These are phyloP conservation scores for Eulemur mongoz DNA, from an alignment of 2,797 vertebrate genomes.

Conservation along the genomic window DNA sequence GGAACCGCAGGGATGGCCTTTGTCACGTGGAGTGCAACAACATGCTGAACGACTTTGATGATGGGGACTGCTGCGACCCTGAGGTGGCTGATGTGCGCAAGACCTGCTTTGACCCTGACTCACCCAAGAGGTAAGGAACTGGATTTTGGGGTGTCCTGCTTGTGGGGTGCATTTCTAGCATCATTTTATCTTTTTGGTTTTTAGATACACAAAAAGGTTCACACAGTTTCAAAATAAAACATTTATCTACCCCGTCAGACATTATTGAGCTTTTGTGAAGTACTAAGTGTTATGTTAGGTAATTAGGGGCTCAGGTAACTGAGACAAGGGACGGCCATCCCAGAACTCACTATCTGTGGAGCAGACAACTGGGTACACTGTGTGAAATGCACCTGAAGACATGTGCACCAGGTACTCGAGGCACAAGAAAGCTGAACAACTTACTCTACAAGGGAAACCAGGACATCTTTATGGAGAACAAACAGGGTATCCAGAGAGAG, in stretches of 20 bases:
- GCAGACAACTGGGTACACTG: neutral
- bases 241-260: neutral
- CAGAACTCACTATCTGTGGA: neutral
- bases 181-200: neutral
- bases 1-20: slow-evolving; percentile 93
- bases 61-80: slow-evolving; percentile 96
- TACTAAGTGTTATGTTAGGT: neutral
- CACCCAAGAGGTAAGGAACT: slow-evolving; percentile 90
- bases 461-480: neutral
- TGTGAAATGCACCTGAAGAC: neutral
- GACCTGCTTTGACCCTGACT: slow-evolving; percentile 98
- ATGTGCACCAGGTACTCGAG: accelerated
- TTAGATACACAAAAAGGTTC: neutral
- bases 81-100: slow-evolving; percentile 88
- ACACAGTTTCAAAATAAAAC: neutral
- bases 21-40: slow-evolving; percentile 96
- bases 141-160: neutral
- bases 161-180: neutral
- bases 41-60: slow-evolving; percentile 95
- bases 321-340: neutral
- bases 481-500: no score
- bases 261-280: neutral
- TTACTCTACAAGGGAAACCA: neutral
- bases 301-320: neutral
- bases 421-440: neutral